Base-by-base conservation (phyloP, 1,140 invertebrate genomes). In the Dryas iulia region DNA sequence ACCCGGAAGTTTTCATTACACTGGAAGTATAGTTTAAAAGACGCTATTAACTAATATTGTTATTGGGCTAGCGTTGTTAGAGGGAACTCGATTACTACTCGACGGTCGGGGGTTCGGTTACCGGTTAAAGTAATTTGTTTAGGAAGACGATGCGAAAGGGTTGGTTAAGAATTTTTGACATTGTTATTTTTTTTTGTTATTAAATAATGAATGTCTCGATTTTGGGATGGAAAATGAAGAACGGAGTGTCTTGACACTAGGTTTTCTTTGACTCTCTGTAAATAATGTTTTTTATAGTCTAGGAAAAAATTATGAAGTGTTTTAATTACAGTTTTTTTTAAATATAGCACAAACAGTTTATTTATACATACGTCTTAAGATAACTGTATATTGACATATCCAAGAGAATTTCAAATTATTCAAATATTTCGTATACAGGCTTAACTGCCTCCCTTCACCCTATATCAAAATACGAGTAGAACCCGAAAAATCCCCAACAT, bases 1-100 rank as follows among this genome's bases (percentile, higher is more conserved):
- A 60, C n/a, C 59, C 59, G 33, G 59, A 61, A 61, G 59, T 35
- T 47, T 61, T 39, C 25, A 39, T 61, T 61, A 61, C 33, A 47
- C 14, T 47, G 39, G 39, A 47, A 47, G 35, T 61, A 33, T 8
- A 61, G 59, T 61, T 61, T 61, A 47, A 61, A 61, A 61, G 59
- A 61, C 10, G 35, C 10, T 47, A 47, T 61, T 47, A 61, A 24
- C 59, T 39, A 61, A 47, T 47, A n/a, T 26, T 26, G 33, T 61
- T 47, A 47, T 26, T 3, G 18, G 14, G 18, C n/a, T 14, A n/a
- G 2, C 18, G 30, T 33, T 59, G 57, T 47, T 47, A n/a, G 0
- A 47, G 8, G 7, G 39, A 47, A 21, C n/a, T 39, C 6, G 35
- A 39, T 47, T 47, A 21, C n/a, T n/a, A n/a, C n/a, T n/a, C n/a